Percentiles rank a stretch among this genome's conserved stretches.
Conservation (phyloP, 2,888 invertebrate species). For the Cybosia mesomella region DNA sequence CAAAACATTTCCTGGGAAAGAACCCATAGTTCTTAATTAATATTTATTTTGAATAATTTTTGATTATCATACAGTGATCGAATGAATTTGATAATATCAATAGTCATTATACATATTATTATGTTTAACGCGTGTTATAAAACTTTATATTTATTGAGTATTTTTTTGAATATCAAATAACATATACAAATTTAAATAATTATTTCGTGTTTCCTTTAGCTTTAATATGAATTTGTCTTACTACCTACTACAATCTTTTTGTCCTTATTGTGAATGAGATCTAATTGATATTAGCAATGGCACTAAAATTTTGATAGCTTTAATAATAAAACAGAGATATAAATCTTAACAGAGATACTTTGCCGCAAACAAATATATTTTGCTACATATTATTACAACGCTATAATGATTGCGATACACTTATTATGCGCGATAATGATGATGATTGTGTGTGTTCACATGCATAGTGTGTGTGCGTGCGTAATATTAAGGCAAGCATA, state of each 20-base stretch:
- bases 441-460: background rate
- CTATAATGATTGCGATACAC: no score
- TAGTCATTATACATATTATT: constrained; percentile 45
- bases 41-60: constrained; percentile 59
- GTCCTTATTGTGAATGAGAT: constrained; percentile 30
- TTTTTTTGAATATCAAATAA: constrained; percentile 50
- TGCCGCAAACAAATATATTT: no score
- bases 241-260: constrained; percentile 28
- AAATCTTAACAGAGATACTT: background rate
- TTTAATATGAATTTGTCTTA: constrained; percentile 23
- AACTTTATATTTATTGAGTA: constrained; percentile 39
- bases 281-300: constrained; percentile 40
- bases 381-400: no score
- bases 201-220: constrained; percentile 34
- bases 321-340: constrained; percentile 11
- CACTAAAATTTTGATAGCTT: constrained; percentile 22
- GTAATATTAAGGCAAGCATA: constrained; percentile 57
- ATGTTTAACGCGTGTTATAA: constrained; percentile 39
- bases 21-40: constrained; percentile 56
- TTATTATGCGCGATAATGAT: no score
- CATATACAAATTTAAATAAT: constrained; percentile 43
- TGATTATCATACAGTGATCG: constrained; percentile 43
- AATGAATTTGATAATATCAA: constrained; percentile 49
- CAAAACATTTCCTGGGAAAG: constrained; percentile 55
- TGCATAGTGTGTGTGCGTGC: no score